These are phyloP conservation scores for Sepioteuthis lessoniana DNA, from an alignment of 2,888 invertebrate species.

Conservation along the genomic window DNA sequence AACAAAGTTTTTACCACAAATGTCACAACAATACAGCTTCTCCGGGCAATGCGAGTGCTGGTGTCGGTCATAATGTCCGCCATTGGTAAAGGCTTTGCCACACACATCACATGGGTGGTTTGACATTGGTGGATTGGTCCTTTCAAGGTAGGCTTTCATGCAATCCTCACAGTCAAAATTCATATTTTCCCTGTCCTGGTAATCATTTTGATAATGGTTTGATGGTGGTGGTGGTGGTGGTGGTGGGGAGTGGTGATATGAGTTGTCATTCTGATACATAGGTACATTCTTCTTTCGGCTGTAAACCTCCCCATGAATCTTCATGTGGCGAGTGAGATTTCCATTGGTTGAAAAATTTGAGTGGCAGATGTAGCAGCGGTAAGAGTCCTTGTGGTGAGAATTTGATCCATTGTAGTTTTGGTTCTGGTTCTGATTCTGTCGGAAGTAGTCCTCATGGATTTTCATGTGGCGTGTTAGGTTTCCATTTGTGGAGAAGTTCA, in stretches of 20 bases:
- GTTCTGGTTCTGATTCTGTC: background rate
- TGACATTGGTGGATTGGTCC: background rate
- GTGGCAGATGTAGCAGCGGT: conserved; percentile 8
- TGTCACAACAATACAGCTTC: conserved; percentile 38
- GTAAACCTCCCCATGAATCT: conserved; percentile 21
- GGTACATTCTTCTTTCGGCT: conserved; percentile 34
- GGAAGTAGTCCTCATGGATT: conserved; percentile 35
- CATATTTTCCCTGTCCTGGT: conserved; percentile 24
- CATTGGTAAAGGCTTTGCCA: conserved; percentile 40
- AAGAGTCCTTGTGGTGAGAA: background rate
- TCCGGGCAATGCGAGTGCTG: background rate
- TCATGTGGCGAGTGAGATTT: conserved; percentile 41
- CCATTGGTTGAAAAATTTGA: conserved; percentile 44
- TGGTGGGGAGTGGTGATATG: background rate
- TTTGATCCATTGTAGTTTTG: background rate
- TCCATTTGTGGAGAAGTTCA: conserved; percentile 14
- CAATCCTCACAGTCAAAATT: conserved; percentile 43
- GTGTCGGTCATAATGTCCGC: conserved; percentile 40
- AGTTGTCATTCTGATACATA: background rate
- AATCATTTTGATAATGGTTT: background rate
- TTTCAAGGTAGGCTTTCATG: conserved; percentile 45
- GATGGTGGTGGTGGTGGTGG: background rate
- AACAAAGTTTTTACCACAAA: conserved; percentile 44
- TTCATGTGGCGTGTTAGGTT: conserved; percentile 44
- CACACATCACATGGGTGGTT: conserved; percentile 37